A percentile compares a stretch with the other conserved stretches of the same genome.
Conservation (phyloP, 2,888 invertebrate genomes). For the Rhimphoctona megacephalus region DNA sequence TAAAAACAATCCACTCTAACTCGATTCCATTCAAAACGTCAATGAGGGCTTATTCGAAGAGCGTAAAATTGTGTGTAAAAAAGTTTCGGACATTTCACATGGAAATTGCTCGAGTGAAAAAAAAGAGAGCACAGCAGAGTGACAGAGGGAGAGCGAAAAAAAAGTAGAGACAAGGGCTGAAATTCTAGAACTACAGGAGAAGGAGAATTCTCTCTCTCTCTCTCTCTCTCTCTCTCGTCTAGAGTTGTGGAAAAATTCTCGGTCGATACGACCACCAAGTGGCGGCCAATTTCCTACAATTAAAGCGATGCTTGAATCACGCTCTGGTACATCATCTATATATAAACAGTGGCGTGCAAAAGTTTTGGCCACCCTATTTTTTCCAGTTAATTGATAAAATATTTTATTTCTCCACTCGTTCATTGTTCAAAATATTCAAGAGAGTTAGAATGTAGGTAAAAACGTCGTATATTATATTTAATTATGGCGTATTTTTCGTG, state of each 20-base stretch:
- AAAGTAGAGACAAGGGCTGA: slow-evolving; percentile 20
- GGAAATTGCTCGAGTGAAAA: slow-evolving; percentile 3
- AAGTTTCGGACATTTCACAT: slow-evolving; percentile 42
- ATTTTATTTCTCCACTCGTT: no score
- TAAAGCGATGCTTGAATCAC: slow-evolving; percentile 71
- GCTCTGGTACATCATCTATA: not conserved
- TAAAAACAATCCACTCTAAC: slow-evolving; percentile 51
- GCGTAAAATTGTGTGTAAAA: slow-evolving; percentile 22
- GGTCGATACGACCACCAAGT: slow-evolving; percentile 63
- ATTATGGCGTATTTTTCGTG: no score
- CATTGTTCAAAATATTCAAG: no score
- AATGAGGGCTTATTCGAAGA: slow-evolving; percentile 19
- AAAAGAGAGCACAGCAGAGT: not conserved
- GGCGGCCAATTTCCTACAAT: slow-evolving; percentile 79
- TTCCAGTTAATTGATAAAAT: no score
- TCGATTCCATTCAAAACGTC: slow-evolving; percentile 51
- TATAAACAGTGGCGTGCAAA: no score
- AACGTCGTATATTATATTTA: no score
- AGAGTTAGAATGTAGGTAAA: no score
- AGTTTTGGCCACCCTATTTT: no score
- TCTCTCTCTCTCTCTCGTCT: not conserved
- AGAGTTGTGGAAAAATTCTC: slow-evolving; percentile 62
- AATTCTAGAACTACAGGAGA: slow-evolving; percentile 40
- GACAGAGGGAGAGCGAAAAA: slow-evolving; percentile 14
- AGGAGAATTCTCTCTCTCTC: not conserved